These are phyloP conservation scores for Protodeltote pygarga DNA, from an alignment of 2,888 invertebrate genomes.

Conservation along the genomic window DNA sequence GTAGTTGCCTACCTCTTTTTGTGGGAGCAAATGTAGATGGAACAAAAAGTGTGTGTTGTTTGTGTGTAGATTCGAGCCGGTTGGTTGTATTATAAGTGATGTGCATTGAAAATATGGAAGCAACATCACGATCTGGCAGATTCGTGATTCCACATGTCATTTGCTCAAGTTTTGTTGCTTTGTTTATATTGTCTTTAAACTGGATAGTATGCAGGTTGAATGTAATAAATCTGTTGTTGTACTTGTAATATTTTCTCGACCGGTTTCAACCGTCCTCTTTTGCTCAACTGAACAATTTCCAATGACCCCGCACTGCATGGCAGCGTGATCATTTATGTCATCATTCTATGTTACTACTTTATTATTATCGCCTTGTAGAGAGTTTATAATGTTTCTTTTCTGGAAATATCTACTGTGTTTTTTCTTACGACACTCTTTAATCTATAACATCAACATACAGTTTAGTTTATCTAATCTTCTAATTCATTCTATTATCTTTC, in stretches of 20 bases:
- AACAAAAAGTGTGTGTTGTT: constrained; percentile 32
- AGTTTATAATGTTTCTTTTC: background rate
- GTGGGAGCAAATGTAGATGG: constrained; percentile 19
- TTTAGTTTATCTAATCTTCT: constrained; percentile 30
- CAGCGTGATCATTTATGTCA: constrained; percentile 61
- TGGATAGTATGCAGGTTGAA: constrained; percentile 30
- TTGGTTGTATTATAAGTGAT: constrained; percentile 40
- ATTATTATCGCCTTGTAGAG: constrained; percentile 17
- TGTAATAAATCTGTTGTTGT: constrained; percentile 35
- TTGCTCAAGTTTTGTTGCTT: constrained; percentile 44
- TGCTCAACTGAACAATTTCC: constrained; percentile 58
- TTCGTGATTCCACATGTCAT: constrained; percentile 50
- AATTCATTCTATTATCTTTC: too few species aligned
- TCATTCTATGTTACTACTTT: constrained; percentile 31
- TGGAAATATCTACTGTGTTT: background rate
- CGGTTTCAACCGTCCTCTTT: constrained; percentile 55
- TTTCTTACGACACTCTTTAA: background rate
- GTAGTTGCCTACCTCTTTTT: constrained; percentile 30
- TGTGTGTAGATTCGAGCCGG: constrained; percentile 28
- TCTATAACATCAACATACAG: constrained; percentile 1
- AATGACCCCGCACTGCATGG: constrained; percentile 57
- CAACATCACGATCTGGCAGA: constrained; percentile 41
- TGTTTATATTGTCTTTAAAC: constrained; percentile 43
- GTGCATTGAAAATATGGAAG: constrained; percentile 39
- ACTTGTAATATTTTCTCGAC: constrained; percentile 48